phyloP scores from a whole-genome alignment of 1,140 invertebrate genomes.

The Hylyphantes graminicola region DNA sequence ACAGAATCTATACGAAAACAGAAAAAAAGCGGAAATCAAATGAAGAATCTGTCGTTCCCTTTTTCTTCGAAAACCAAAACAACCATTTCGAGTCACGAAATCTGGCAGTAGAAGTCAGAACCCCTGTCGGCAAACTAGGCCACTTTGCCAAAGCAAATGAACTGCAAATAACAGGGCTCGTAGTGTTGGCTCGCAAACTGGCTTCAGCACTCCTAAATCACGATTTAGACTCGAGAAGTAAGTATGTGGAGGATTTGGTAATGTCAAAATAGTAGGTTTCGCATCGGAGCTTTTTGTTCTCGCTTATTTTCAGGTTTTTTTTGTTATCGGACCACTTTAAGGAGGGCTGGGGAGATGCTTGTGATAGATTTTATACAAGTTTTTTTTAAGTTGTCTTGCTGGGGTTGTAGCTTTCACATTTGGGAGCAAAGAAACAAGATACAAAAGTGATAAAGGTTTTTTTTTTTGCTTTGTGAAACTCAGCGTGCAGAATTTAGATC shows the following conservation, averaged over 20 bases:
- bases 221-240: conserved; percentile 54
- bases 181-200: conserved; percentile 50
- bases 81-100: conserved; percentile 54
- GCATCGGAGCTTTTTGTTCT: conserved; percentile 15
- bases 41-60: conserved; percentile 22
- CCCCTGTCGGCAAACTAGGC: conserved; percentile 50
- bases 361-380: conserved; percentile 42
- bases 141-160: conserved; percentile 57
- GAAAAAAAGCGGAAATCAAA: background rate
- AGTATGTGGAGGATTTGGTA: conserved; percentile 52
- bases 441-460: too few species aligned
- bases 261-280: conserved; percentile 56
- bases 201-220: conserved; percentile 57
- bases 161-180: conserved; percentile 58
- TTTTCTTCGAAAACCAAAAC: conserved; percentile 36
- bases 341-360: conserved; percentile 8
- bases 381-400: background rate
- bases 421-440: too few species aligned
- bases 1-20: background rate
- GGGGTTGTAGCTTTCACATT: too few species aligned
- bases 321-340: conserved; percentile 43
- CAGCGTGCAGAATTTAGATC: too few species aligned
- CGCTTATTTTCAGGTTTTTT: conserved; percentile 3
- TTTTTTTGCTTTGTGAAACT: too few species aligned
- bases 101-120: conserved; percentile 51